Conservation (phyloP, 2,113 vertebrate genomes). For the Eptesicus fuscus region DNA sequence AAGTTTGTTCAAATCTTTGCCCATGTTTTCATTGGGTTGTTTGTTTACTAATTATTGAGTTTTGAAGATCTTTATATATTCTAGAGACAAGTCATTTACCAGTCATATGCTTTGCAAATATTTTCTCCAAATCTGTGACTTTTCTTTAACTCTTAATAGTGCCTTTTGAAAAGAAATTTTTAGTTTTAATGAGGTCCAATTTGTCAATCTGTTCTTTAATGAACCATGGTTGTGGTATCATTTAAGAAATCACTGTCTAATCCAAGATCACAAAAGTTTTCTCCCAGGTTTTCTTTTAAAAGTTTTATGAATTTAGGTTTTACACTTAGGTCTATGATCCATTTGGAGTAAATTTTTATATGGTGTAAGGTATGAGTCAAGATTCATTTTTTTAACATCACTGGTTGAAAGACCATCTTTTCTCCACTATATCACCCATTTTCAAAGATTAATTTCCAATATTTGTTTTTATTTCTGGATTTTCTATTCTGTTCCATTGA, state of each 20-base stretch:
- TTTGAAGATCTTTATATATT: slow-evolving; percentile 6
- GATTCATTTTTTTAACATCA: not conserved
- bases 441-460: not conserved
- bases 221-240: not conserved
- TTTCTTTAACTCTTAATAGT: not conserved
- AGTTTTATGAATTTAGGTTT: not conserved
- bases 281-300: not conserved
- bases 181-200: not conserved
- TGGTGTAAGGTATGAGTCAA: not conserved
- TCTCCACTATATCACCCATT: not conserved
- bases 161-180: not conserved
- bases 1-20: not conserved
- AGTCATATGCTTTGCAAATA: not conserved
- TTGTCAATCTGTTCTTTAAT: not conserved
- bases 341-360: not conserved
- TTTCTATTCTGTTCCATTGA: not conserved
- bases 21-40: not conserved
- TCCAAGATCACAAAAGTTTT: not conserved
- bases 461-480: not conserved
- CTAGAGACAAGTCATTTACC: not conserved
- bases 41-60: not conserved
- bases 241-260: not conserved
- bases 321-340: not conserved
- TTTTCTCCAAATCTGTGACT: not conserved
- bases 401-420: not conserved